These are phyloP conservation scores for Cataglyphis altisquamis DNA, from an alignment of 2,888 invertebrate species.

Conservation along the genomic window DNA sequence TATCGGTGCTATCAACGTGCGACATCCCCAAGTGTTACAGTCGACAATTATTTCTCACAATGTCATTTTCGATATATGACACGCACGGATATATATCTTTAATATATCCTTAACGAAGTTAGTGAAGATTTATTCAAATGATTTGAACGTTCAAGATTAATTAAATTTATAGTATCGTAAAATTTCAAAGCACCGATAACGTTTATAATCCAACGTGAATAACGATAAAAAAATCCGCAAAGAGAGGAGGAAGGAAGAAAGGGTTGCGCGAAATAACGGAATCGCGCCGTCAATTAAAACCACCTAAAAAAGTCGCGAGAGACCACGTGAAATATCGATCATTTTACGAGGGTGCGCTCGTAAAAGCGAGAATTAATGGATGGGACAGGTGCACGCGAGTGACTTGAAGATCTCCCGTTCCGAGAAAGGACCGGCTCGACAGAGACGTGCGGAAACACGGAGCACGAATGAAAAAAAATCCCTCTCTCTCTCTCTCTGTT, in stretches of 20 bases:
- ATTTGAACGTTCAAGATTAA: not conserved
- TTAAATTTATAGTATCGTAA: not conserved
- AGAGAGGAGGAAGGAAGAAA: not conserved
- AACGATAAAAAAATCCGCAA: constrained; percentile 20
- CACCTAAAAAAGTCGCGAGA: constrained; percentile 31
- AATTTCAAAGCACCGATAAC: not conserved
- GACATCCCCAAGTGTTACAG: constrained; percentile 19
- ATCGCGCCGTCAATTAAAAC: constrained; percentile 41
- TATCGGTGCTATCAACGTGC: constrained; percentile 33
- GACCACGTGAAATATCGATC: constrained; percentile 27
- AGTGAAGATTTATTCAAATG: not conserved
- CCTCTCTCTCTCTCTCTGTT: not conserved
- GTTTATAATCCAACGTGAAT: constrained; percentile 15
- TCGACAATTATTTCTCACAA: constrained; percentile 13
- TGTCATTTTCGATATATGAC: not conserved
- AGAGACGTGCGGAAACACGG: constrained; percentile 48
- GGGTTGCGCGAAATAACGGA: not conserved
- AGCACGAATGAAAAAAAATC: constrained; percentile 20
- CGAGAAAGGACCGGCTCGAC: constrained; percentile 35
- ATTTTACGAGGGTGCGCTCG: constrained; percentile 49
- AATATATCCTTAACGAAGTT: not conserved
- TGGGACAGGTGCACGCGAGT: constrained; percentile 51
- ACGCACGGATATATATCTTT: not conserved
- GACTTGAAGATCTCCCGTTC: constrained; percentile 38
- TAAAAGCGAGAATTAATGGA: constrained; percentile 48